Evolutionary conservation across 2,797 vertebrate genomes (phyloP).

Genomic region (Hyperoplus lanceolatus): DNA sequence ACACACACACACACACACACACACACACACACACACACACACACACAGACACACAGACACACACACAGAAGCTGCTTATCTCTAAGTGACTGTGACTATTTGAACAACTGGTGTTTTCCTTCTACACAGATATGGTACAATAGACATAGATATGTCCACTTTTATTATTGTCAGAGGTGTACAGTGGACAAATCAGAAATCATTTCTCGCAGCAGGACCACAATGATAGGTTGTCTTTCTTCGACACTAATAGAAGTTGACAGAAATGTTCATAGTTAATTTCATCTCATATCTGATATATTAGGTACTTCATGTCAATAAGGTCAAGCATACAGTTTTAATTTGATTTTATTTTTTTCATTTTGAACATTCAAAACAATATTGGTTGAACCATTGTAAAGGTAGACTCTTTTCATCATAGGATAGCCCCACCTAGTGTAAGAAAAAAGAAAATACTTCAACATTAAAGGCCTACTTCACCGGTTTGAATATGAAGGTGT

Average conservation of each 20-base stretch:
- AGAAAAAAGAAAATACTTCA: neutral
- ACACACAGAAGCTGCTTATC: too few species aligned
- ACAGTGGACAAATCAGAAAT: neutral
- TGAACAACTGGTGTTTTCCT: too few species aligned
- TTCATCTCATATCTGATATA: too few species aligned
- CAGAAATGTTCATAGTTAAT: neutral
- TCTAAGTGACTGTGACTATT: too few species aligned
- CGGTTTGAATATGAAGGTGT: too few species aligned
- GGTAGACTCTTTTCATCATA: neutral
- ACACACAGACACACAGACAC: too few species aligned
- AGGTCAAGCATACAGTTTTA: neutral
- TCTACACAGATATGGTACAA: too few species aligned
- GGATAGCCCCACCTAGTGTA: slow-evolving; percentile 40
- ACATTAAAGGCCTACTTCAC: too few species aligned
- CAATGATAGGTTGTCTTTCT: neutral
- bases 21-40: too few species aligned
- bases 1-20: too few species aligned
- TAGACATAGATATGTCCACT: neutral
- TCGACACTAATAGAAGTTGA: slow-evolving; percentile 1
- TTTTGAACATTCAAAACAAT: neutral
- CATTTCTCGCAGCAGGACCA: neutral
- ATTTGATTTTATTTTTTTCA: neutral
- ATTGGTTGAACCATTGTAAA: neutral
- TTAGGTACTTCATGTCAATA: too few species aligned
- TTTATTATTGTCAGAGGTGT: slow-evolving; percentile 1